A percentile compares a stretch with the other conserved stretches of the same genome.
Conservation (phyloP, 2,888 invertebrate genomes). For the Melolontha melolontha region DNA sequence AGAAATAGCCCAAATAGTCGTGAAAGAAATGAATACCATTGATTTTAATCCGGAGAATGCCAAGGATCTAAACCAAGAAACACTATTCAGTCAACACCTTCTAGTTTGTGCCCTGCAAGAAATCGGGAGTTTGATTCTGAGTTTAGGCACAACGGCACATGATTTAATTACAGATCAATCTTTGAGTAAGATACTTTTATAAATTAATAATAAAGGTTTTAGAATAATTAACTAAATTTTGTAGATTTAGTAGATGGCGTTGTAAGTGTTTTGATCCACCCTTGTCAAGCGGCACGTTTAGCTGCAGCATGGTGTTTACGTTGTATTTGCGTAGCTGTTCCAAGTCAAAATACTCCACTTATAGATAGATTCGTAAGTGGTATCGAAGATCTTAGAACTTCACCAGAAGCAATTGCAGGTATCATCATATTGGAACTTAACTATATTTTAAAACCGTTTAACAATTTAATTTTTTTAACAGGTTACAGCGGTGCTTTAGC, state of each 20-base stretch:
- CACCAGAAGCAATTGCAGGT: conserved; percentile 87
- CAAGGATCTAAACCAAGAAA: conserved; percentile 91
- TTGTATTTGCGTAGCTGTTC: conserved; percentile 92
- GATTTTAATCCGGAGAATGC: conserved; percentile 94
- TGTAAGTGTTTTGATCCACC: conserved; percentile 89
- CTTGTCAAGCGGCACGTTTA: conserved; percentile 91
- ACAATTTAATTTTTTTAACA: conserved; percentile 48
- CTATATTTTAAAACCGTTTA: neutral
- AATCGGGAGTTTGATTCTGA: conserved; percentile 88
- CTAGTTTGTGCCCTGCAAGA: conserved; percentile 95
- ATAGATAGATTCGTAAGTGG: conserved; percentile 91
- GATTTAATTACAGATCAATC: conserved; percentile 91
- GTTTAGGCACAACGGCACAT: conserved; percentile 94
- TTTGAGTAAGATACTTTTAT: conserved; percentile 70
- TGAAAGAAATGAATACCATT: conserved; percentile 95
- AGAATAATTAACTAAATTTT: neutral
- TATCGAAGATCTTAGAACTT: conserved; percentile 89
- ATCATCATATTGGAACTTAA: conserved; percentile 18
- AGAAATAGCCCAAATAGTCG: conserved; percentile 90
- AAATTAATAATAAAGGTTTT: conserved; percentile 2
- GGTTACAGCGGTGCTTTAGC: conserved; percentile 96
- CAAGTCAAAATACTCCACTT: conserved; percentile 93
- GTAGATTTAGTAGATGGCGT: conserved; percentile 81
- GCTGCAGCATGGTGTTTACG: conserved; percentile 96
- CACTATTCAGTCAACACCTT: conserved; percentile 89